phyloP scores from a whole-genome alignment of 2,113 vertebrate genomes.

The Mixornis gularis region DNA sequence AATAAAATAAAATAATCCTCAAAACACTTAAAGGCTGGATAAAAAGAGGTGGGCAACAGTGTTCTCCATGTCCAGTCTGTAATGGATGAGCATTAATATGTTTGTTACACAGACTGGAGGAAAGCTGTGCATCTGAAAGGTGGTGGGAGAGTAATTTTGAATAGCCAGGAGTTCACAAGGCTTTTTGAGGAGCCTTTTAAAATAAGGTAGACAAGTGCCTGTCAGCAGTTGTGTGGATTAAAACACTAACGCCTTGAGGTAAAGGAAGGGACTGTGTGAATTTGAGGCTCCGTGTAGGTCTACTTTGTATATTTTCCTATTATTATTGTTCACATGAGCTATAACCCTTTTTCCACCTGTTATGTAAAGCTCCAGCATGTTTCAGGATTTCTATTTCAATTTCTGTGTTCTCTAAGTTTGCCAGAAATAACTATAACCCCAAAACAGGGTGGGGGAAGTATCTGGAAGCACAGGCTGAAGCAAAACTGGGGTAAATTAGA shows the following conservation, averaged over 20 bases:
- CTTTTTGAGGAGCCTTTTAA: neutral
- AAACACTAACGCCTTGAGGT: neutral
- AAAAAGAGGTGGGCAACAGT: neutral
- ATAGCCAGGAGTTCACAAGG: neutral
- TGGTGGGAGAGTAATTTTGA: neutral
- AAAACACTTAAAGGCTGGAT: neutral
- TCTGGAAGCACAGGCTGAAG: neutral
- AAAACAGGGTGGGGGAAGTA: accelerated
- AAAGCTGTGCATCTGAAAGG: neutral
- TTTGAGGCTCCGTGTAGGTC: neutral
- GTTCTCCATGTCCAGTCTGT: neutral
- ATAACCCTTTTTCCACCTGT: neutral
- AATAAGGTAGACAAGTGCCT: neutral
- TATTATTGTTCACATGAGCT: neutral
- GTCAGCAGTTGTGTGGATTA: neutral
- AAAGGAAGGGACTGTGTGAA: neutral
- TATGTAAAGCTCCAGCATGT: neutral
- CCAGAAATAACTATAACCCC: neutral
- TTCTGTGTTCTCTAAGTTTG: neutral
- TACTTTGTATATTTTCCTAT: neutral
- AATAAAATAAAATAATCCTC: neutral
- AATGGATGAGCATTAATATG: neutral
- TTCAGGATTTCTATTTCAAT: neutral
- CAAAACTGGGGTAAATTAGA: neutral
- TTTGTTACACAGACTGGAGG: neutral